Base-by-base conservation (phyloP, 2,113 vertebrate genomes). In the Willisornis vidua region DNA sequence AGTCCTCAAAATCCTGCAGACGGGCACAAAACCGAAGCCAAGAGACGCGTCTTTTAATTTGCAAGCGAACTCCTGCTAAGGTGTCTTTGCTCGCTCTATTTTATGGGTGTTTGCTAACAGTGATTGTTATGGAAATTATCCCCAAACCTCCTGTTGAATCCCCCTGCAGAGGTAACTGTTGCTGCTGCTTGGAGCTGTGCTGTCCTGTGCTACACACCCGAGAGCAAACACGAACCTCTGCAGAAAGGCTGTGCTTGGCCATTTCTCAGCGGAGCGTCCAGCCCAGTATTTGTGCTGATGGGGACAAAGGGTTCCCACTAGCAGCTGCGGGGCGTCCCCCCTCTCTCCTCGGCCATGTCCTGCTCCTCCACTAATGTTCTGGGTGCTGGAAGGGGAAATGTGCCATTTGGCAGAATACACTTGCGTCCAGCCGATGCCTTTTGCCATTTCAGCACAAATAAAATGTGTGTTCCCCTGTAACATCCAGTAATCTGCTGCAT, bases 61-160 rank as follows among this genome's bases (percentile, higher is more conserved):
- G 43, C 65, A 57, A 57, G 35, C 41, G 29, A 67, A 31, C 74
- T 54, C 52, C 26, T 45, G 83, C 6, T 37, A 62, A 94, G 76
- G 48, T 84, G 68, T 66, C 63, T 81, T 55, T 57, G 46, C 10
- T 2, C 3, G 4, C 65, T 78, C 65, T 48, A 70, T 75, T 87
- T 85, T 87, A 75, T 52, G 75, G 33, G 33, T 57, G 59, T 92
- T 94, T 70, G 46, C 41, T 86, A 86, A 77, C 46, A 73, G 63
- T 19, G 37, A 73, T 92, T 89, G 59, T 89, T 70, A 89, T 58
- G 68, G 72, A 94, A 90, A 88, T 77, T 12, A 70, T 25, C 37
- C 71, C 76, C 23, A 41, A 58, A 83, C 80, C 35, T 90, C 48
- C 72, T 45, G 72, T 58, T 14, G 51, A 22, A 74, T 84, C 8